Base-by-base conservation (phyloP, 1,140 invertebrate species). In the Heliconius himera region DNA sequence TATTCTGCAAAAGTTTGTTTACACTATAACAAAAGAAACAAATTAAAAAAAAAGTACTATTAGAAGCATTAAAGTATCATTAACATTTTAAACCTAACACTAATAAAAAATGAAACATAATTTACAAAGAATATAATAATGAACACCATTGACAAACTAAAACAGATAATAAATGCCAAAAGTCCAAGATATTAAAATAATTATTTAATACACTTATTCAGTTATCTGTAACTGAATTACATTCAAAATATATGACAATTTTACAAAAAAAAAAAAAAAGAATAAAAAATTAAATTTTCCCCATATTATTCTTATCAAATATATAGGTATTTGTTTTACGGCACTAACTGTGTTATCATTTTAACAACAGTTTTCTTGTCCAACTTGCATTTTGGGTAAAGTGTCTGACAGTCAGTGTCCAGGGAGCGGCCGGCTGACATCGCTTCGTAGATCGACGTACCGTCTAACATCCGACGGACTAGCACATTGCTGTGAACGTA, bases 401-500 rank as follows among this genome's bases (percentile, higher is more conserved):
- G 88, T 8, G 89, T 87, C 49, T 95, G 94, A 82, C 97, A 97
- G 78, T 96, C 95, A n/a, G 95, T 93, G 83, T 96, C 95, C 13
- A 94, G 82, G 26, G 95, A 94, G 79, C 95, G 95, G 1, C 97
- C 97, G 20, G 96, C 95, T 60, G 97, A 96, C 22, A 97, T 92
- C 0, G 97, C 97, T 82, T 97, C 96, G 88, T 97, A 97, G 36
- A 98, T 96, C 1, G 96, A 95, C 0, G 97, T 97, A 0, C 97
- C 97, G 84, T 97, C 96, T 49, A 97, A 89, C 83, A 97, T 96
- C 6, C 97, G 96, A 1, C 96, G 96, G 18, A 98, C 95, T 18
- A 97, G 85, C 1, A 96, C 95, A 84, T 97, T 98, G 78, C 96
- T 97, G 90, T 66, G 29, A 66, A 66, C 1, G 8, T 76, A 95